These are phyloP conservation scores for Drosophila infuscata DNA, from an alignment of 2,888 invertebrate genomes.

Conservation along the genomic window DNA sequence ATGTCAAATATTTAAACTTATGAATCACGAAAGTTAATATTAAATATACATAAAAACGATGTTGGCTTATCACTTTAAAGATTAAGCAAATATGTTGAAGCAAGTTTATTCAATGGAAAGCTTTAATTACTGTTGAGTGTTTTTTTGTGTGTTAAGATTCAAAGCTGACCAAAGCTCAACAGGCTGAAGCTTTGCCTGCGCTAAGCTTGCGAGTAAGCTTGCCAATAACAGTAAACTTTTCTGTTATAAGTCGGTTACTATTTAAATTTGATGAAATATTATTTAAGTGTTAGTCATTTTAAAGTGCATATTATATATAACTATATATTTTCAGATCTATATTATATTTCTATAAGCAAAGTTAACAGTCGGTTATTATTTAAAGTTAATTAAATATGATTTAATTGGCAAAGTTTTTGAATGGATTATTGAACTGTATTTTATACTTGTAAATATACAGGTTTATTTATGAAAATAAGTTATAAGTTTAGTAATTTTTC, in stretches of 20 bases:
- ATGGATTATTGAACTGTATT: neutral
- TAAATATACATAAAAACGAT: neutral
- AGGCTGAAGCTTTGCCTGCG: neutral
- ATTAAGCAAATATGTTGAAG: neutral
- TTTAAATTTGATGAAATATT: neutral
- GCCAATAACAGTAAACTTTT: constrained; percentile 13
- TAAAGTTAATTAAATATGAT: neutral
- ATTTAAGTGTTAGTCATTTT: neutral
- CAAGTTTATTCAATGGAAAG: neutral
- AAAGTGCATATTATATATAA: neutral
- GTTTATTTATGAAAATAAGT: neutral
- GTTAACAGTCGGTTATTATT: constrained; percentile 20
- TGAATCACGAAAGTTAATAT: neutral
- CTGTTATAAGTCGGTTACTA: constrained; percentile 23
- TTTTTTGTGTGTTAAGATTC: neutral
- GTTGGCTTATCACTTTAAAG: neutral
- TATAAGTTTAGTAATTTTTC: neutral
- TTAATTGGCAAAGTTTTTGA: too few species aligned
- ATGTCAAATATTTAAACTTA: neutral
- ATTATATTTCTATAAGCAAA: neutral
- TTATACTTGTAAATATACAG: too few species aligned
- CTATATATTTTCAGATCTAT: neutral
- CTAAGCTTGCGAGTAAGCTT: neutral
- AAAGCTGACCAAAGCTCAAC: neutral
- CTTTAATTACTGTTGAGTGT: neutral